These are phyloP conservation scores for Poecilia latipinna DNA, from an alignment of 2,113 vertebrate genomes.

Conservation along the genomic window DNA sequence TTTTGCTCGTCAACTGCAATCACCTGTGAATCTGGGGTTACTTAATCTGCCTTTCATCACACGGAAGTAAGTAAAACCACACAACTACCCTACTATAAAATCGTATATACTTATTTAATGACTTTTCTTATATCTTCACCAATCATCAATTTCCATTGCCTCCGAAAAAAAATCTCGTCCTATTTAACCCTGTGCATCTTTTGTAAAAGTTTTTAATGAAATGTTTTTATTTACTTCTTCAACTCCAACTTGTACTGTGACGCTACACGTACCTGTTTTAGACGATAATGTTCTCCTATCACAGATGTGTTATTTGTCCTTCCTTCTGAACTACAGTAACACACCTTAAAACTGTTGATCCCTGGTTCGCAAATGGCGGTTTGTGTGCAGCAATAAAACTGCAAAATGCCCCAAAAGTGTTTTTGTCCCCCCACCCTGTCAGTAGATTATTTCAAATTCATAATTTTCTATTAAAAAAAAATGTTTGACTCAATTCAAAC, in stretches of 20 bases:
- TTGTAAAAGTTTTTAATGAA: background rate
- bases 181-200: background rate
- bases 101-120: background rate
- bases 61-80: background rate
- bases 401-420: no score
- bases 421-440: background rate
- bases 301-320: background rate
- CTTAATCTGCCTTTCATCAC: background rate
- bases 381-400: no score
- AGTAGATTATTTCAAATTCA: background rate
- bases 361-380: background rate
- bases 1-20: background rate
- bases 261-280: background rate
- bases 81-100: background rate
- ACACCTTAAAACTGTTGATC: background rate
- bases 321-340: background rate
- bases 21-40: background rate
- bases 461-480: background rate
- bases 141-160: background rate
- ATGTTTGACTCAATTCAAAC: constrained; percentile 6
- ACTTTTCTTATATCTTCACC: background rate
- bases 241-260: background rate
- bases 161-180: background rate
- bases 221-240: background rate
- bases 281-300: background rate